phyloP scores from a whole-genome alignment of 2,888 invertebrate species.

The Piscicola geometra region DNA sequence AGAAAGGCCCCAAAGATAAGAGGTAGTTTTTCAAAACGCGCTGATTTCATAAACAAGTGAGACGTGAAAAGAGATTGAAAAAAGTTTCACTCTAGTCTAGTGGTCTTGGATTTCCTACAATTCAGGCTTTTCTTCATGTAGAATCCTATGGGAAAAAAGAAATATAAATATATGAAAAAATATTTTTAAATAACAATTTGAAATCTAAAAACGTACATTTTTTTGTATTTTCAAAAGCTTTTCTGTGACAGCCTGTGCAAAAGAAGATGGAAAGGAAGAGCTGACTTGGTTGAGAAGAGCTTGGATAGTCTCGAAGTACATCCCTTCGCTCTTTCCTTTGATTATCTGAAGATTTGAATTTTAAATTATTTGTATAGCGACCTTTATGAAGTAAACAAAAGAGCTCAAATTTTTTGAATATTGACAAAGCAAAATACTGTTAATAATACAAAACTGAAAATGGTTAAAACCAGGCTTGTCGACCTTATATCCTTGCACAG shows the following conservation, averaged over 20 bases:
- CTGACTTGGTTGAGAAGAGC: not conserved
- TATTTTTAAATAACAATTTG: too few relatives aligned
- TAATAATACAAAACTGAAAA: not conserved
- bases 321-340: not conserved
- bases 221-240: not conserved
- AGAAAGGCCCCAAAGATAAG: too few relatives aligned
- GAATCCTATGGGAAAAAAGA: too few relatives aligned
- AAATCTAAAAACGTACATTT: not conserved
- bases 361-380: not conserved
- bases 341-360: not conserved
- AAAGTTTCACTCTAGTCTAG: too few relatives aligned
- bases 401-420: not conserved
- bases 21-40: too few relatives aligned
- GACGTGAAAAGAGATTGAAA: too few relatives aligned
- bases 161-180: too few relatives aligned
- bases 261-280: not conserved
- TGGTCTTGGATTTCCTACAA: too few relatives aligned
- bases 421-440: not conserved
- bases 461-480: not conserved
- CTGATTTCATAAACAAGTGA: too few relatives aligned
- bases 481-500: conserved; percentile 2
- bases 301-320: not conserved
- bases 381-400: not conserved
- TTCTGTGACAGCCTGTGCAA: not conserved
- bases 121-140: too few relatives aligned